These are phyloP conservation scores for Sisyra nigra DNA, from an alignment of 2,888 invertebrate species.

Conservation along the genomic window DNA sequence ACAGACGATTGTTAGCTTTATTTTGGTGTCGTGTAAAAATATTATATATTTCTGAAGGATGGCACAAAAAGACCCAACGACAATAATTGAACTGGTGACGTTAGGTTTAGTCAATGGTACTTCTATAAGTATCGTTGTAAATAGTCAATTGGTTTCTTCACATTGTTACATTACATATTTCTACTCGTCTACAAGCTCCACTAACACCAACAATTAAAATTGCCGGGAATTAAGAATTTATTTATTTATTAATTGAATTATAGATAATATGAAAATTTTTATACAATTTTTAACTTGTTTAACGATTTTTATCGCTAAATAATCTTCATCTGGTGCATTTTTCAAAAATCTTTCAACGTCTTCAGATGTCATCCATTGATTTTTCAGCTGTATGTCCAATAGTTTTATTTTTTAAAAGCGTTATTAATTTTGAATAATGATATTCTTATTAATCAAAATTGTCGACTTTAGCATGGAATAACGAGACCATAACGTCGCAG, in stretches of 20 bases:
- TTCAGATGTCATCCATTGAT: slow-evolving; percentile 4
- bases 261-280: not conserved
- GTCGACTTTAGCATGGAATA: slow-evolving; percentile 8
- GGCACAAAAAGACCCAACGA: not conserved
- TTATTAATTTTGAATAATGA: slow-evolving; percentile 12
- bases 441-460: slow-evolving; percentile 6
- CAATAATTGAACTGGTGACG: not conserved
- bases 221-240: slow-evolving; percentile 2
- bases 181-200: slow-evolving; percentile 6
- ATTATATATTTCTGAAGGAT: slow-evolving; percentile 1
- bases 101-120: slow-evolving; percentile 1
- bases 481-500: not conserved
- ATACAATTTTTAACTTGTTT: not conserved
- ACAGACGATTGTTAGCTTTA: not conserved
- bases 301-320: not conserved
- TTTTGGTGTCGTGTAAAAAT: not conserved
- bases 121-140: not conserved
- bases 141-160: too few relatives aligned
- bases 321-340: slow-evolving; percentile 8
- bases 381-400: slow-evolving; percentile 8
- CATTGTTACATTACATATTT: not conserved
- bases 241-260: not conserved
- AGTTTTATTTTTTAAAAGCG: slow-evolving; percentile 8
- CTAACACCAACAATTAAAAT: slow-evolving; percentile 5
- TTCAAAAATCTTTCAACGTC: slow-evolving; percentile 9